A percentile compares a stretch with the other conserved stretches of the same genome.
phyloP scores from a whole-genome alignment of 2,113 vertebrate species.

The Cheirogaleus medius region DNA sequence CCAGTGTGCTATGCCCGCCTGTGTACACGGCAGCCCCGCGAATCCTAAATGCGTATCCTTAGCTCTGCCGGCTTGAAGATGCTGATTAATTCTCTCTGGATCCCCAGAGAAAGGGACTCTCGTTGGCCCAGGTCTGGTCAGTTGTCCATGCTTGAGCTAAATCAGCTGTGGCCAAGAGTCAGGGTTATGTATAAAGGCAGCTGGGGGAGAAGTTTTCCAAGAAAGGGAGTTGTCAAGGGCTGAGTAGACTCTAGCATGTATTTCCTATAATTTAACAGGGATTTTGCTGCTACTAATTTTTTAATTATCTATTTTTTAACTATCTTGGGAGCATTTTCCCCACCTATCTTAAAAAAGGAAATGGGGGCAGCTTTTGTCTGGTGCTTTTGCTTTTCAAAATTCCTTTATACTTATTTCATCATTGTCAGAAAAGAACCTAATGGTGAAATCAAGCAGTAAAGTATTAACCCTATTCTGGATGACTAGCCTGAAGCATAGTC shows the following conservation, averaged over 20 bases:
- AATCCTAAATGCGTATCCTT: background rate
- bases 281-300: background rate
- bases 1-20: background rate
- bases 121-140: background rate
- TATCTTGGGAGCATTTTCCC: background rate
- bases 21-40: fast-evolving
- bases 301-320: background rate
- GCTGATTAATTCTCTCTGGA: background rate
- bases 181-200: background rate
- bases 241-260: fast-evolving
- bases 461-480: background rate
- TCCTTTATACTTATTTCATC: background rate
- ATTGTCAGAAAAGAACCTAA: background rate
- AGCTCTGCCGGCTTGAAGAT: background rate
- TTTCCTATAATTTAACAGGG: background rate
- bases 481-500: background rate
- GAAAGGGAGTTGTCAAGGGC: background rate
- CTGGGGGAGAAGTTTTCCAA: too few relatives aligned
- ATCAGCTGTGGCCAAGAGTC: background rate
- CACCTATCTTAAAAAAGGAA: background rate
- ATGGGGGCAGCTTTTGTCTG: background rate
- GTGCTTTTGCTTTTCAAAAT: background rate
- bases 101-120: background rate
- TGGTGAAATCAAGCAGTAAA: background rate
- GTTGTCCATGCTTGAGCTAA: background rate